A percentile compares a stretch with the other conserved stretches of the same genome.
phyloP scores from a whole-genome alignment of 2,113 vertebrate genomes.

The Baryphthengus martii region DNA sequence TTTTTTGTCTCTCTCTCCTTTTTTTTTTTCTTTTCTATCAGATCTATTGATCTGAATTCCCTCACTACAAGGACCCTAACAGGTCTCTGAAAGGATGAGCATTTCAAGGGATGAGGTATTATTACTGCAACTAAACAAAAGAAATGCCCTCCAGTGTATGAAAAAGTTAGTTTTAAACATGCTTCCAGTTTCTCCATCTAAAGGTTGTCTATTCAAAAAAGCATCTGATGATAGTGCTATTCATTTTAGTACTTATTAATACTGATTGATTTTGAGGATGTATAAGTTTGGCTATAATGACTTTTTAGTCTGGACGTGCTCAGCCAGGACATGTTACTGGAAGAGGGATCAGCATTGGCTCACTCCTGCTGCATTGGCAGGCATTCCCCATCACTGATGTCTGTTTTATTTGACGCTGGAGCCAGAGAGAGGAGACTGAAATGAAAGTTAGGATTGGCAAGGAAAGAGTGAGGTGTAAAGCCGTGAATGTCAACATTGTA shows the following conservation, averaged over 20 bases:
- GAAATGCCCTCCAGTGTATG: background rate
- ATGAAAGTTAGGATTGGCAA: background rate
- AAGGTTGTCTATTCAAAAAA: background rate
- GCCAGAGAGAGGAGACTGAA: background rate
- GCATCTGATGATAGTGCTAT: background rate
- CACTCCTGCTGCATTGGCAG: background rate
- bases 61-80: background rate
- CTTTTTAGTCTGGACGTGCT: background rate
- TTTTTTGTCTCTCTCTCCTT: fast-evolving
- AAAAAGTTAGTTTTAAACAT: background rate
- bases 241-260: background rate
- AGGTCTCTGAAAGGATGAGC: background rate
- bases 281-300: background rate
- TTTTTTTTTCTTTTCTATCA: background rate
- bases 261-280: background rate
- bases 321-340: background rate
- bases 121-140: background rate
- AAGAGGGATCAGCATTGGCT: background rate
- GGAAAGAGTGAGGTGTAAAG: background rate
- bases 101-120: background rate
- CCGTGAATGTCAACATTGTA: background rate
- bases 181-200: background rate
- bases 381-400: background rate
- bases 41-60: background rate
- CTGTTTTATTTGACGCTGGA: background rate